These are phyloP conservation scores for Pelobates cultripes DNA, from an alignment of 2,797 vertebrate species.

Conservation along the genomic window DNA sequence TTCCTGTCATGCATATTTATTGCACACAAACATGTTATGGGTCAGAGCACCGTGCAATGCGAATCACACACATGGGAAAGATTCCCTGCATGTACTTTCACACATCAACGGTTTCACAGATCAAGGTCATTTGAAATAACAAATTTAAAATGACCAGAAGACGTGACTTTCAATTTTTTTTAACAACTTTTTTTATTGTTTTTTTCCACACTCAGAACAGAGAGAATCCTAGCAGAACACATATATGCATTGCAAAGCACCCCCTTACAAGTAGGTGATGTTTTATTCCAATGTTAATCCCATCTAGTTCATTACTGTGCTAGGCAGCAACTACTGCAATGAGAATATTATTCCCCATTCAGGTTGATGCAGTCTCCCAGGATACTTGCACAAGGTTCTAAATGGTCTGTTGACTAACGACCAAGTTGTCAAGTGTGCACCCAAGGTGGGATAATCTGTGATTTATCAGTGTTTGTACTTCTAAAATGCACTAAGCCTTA, in stretches of 20 bases:
- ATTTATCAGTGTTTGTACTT: too few relatives aligned
- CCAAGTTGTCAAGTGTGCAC: too few relatives aligned
- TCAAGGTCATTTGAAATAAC: neutral
- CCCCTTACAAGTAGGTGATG: neutral
- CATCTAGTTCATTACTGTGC: too few relatives aligned
- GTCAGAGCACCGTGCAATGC: neutral
- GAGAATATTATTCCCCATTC: too few relatives aligned
- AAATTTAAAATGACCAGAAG: neutral
- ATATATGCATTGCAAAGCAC: constrained; percentile 3
- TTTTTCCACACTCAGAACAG: neutral
- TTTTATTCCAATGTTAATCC: neutral
- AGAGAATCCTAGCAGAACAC: neutral
- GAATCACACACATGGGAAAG: neutral
- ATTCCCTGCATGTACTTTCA: neutral
- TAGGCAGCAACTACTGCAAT: too few relatives aligned
- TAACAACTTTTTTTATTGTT: neutral
- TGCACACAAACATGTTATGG: neutral
- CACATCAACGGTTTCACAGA: neutral
- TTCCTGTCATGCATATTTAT: neutral
- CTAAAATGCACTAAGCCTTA: too few relatives aligned
- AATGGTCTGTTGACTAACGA: too few relatives aligned
- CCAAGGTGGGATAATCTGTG: too few relatives aligned
- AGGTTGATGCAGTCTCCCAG: too few relatives aligned
- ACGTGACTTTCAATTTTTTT: neutral
- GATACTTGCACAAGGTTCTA: too few relatives aligned